These are phyloP conservation scores for Anarsia innoxiella DNA, from an alignment of 2,888 invertebrate genomes.

Conservation along the genomic window DNA sequence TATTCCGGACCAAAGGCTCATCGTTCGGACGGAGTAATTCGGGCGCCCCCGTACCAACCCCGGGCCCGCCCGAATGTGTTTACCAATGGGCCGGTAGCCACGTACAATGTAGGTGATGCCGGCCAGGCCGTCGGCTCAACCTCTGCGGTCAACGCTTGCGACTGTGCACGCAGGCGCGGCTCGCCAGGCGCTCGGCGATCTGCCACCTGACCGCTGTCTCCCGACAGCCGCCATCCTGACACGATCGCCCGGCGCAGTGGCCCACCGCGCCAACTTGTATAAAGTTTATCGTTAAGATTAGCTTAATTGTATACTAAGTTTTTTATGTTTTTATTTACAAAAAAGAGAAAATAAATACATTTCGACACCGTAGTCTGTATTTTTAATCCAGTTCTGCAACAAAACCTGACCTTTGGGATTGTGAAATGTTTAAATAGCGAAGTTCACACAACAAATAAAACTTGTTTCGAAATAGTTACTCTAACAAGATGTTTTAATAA, in stretches of 20 bases:
- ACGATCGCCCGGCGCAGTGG: constrained; percentile 43
- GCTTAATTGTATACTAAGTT: constrained; percentile 58
- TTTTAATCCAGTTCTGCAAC: constrained; percentile 7
- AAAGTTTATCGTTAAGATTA: constrained; percentile 67
- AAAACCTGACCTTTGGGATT: constrained; percentile 4
- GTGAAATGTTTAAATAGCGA: not conserved
- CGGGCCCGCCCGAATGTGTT: constrained; percentile 50
- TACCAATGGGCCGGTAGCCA: constrained; percentile 47
- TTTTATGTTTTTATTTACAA: constrained; percentile 62
- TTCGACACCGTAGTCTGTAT: constrained; percentile 63
- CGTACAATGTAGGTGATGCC: constrained; percentile 71
- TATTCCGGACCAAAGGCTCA: constrained; percentile 24
- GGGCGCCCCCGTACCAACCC: constrained; percentile 39
- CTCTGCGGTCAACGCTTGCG: constrained; percentile 61
- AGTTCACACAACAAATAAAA: constrained; percentile 6
- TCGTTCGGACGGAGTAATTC: constrained; percentile 47
- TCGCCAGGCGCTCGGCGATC: constrained; percentile 47
- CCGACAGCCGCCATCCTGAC: constrained; percentile 15
- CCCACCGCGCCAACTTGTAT: constrained; percentile 64
- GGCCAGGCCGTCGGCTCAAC: constrained; percentile 36
- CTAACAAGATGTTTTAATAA: constrained; percentile 9
- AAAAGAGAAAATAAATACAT: constrained; percentile 73
- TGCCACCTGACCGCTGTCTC: constrained; percentile 21
- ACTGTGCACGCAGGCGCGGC: constrained; percentile 68
- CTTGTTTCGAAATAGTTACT: constrained; percentile 7